Evolutionary conservation across 1,140 invertebrate species (phyloP).

Genomic region (Orussus abietinus): DNA sequence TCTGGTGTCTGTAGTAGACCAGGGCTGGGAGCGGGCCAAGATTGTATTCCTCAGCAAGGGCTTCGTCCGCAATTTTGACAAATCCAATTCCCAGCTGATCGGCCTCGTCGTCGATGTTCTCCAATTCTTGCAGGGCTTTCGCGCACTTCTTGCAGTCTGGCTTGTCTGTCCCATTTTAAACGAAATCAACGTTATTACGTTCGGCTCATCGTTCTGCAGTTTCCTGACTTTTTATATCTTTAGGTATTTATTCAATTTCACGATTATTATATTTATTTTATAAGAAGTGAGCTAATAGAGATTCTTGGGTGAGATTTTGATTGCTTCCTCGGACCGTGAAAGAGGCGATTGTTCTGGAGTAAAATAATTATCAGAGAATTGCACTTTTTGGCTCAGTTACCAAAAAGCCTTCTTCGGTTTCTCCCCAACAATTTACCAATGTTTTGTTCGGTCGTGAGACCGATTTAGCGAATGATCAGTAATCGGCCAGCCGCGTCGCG

Average conservation of each 20-base stretch:
- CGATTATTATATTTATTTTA: background rate
- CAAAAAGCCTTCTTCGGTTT: too few species aligned
- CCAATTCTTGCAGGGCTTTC: constrained; percentile 83
- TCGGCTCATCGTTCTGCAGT: too few species aligned
- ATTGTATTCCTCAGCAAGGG: constrained; percentile 88
- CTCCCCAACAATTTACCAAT: too few species aligned
- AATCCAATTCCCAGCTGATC: constrained; percentile 92
- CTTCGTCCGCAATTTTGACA: constrained; percentile 90
- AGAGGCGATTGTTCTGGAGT: background rate
- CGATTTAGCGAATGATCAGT: too few species aligned
- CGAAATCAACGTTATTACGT: constrained; percentile 26
- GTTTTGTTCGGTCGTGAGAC: too few species aligned
- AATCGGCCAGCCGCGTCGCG: too few species aligned
- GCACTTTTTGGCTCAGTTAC: too few species aligned
- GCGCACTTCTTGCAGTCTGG: constrained; percentile 88
- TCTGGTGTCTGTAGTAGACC: constrained; percentile 91
- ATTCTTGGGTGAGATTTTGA: too few species aligned
- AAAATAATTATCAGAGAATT: too few species aligned
- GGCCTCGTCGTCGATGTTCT: constrained; percentile 95
- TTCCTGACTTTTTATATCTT: background rate
- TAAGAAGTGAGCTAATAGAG: constrained; percentile 1
- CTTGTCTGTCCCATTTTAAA: constrained; percentile 71
- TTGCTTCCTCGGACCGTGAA: background rate
- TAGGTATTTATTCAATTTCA: constrained; percentile 9
- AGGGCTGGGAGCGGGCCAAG: constrained; percentile 81